Evolutionary conservation across 2,113 vertebrate species (phyloP).

Genomic region (Dissostichus mawsoni): DNA sequence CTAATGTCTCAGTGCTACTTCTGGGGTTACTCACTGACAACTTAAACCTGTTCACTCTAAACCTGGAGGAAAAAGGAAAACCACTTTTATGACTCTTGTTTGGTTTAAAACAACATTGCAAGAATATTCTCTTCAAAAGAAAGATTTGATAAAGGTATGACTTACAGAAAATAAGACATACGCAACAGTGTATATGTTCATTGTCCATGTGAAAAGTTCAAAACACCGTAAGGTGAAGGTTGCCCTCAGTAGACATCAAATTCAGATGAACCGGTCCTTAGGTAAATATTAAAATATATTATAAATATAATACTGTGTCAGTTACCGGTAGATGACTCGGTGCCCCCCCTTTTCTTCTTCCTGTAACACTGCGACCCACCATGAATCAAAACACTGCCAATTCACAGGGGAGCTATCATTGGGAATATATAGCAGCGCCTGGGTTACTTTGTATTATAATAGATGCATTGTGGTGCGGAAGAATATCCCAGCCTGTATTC

Average conservation of each 20-base stretch:
- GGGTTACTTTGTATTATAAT: slow-evolving; percentile 83
- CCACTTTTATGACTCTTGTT: no score
- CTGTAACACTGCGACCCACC: slow-evolving; percentile 59
- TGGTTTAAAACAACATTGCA: no score
- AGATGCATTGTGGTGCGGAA: slow-evolving; percentile 79
- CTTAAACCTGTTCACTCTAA: no score
- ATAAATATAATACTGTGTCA: slow-evolving; percentile 15
- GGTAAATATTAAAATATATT: slow-evolving; percentile 45
- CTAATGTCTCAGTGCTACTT: no score
- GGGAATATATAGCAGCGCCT: slow-evolving; percentile 76
- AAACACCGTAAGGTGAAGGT: neutral
- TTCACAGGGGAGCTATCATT: slow-evolving; percentile 78
- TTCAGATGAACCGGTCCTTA: slow-evolving; percentile 2
- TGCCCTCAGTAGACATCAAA: neutral
- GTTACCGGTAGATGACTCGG: slow-evolving; percentile 45
- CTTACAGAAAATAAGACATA: no score
- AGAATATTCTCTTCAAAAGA: no score
- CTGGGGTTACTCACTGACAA: no score
- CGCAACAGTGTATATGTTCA: neutral
- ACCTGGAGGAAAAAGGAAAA: no score
- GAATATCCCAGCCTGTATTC: slow-evolving; percentile 80
- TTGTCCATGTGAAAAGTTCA: neutral
- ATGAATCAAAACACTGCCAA: slow-evolving; percentile 77
- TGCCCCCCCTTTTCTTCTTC: slow-evolving; percentile 47
- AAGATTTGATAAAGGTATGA: no score